Evolutionary conservation across 64 coral and sea anemone genomes (phyloP).

Genomic region (Pocillopora damicornis): DNA sequence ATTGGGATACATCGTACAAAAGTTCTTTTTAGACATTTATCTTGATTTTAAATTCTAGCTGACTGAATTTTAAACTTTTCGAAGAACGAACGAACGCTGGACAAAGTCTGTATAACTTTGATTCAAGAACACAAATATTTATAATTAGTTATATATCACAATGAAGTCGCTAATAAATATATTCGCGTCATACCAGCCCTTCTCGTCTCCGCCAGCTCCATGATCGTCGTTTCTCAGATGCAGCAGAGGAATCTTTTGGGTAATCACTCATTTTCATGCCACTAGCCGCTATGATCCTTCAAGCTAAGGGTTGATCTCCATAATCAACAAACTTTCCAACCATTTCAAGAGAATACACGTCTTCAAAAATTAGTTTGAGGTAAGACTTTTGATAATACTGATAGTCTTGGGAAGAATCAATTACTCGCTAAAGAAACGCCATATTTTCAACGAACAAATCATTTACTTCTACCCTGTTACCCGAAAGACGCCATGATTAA

Average conservation of each 20-base stretch:
- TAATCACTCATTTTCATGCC: background rate
- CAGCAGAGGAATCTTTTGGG: conserved; percentile 7
- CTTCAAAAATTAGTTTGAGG: too few species aligned
- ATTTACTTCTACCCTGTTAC: background rate
- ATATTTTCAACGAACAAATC: background rate
- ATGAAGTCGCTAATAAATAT: background rate
- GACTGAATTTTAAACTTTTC: too few species aligned
- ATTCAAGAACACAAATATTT: too few species aligned
- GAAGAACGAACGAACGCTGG: too few species aligned
- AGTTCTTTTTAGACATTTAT: too few species aligned
- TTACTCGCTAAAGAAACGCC: background rate
- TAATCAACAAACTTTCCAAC: background rate
- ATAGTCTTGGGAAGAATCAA: too few species aligned
- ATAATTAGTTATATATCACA: too few species aligned
- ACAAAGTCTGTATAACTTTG: too few species aligned
- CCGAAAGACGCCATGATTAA: conserved; percentile 6
- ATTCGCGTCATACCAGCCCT: conserved; percentile 33
- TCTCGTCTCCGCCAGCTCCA: conserved; percentile 81
- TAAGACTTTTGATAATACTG: too few species aligned
- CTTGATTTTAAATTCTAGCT: too few species aligned
- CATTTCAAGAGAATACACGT: too few species aligned
- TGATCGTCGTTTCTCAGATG: conserved; percentile 43
- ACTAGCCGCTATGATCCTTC: background rate
- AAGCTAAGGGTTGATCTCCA: background rate
- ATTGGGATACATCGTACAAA: too few species aligned